These are phyloP conservation scores for Phodopus roborovskii DNA, from an alignment of 2,113 vertebrate species.

Conservation along the genomic window DNA sequence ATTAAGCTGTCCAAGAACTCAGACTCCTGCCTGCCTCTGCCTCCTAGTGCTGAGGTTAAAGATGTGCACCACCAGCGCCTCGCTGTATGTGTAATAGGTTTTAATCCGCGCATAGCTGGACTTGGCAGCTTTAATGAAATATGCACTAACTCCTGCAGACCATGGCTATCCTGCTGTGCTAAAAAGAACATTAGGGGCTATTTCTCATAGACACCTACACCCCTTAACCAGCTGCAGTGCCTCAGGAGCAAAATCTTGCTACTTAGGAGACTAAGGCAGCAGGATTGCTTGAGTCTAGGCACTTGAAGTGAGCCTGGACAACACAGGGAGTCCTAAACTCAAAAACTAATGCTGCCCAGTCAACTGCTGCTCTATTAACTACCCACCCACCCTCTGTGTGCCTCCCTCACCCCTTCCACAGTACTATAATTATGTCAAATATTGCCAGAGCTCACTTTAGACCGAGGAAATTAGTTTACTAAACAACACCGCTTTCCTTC, in stretches of 20 bases:
- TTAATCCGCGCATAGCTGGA: neutral
- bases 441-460: neutral
- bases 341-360: no score
- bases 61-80: neutral
- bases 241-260: no score
- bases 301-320: neutral
- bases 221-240: neutral
- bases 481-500: neutral
- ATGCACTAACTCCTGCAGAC: fast-evolving
- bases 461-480: neutral
- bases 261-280: neutral
- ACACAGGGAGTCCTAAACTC: neutral
- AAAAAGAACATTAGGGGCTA: no score
- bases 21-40: neutral
- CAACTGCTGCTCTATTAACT: no score
- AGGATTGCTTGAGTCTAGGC: neutral
- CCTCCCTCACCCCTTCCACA: neutral
- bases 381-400: no score
- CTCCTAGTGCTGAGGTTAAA: neutral
- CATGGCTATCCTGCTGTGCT: neutral
- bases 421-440: no score
- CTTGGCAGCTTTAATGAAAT: neutral
- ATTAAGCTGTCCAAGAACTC: neutral
- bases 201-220: neutral
- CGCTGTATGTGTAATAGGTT: neutral